Base-by-base conservation (phyloP, 2,113 vertebrate species). In the Triplophysa dalaica region DNA sequence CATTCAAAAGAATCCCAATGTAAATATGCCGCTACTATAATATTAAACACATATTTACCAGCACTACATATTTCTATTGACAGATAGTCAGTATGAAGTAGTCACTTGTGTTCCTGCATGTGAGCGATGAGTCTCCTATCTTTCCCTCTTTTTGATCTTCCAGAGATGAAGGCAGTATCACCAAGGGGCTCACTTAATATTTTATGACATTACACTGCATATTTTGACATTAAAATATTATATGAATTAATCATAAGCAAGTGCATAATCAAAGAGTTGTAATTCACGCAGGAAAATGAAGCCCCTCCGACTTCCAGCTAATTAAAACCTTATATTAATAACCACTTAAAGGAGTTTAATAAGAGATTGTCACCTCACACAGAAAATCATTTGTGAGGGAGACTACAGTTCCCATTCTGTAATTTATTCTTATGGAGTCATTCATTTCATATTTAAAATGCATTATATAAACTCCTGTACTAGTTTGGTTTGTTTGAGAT, bases 221-320 rank as follows among this genome's bases (percentile, higher is more conserved):
- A 85, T 90, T 89, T 91, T 90, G 85, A 87, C 88, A 88, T 84
- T 90, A 85, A 88, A 89, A 89, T 88, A 85, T 83, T 79, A 81
- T 68, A 79, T 91, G 85, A 92, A 91, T 92, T 90, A 91, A 91
- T 91, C 85, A 92, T 91, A 83, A 88, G 85, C 65, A 78, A 45
- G 78, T 87, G 89, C 85, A 89, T 89, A 89, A 90, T 90, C 87
- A 88, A 88, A 86, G 76, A 72, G 81, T 89, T 22, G 85, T 84
- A 91, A 87, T 88, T 84, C 81, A 85, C 81, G 79, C 86, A 82
- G 80, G 75, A 62, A 33, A 58, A 58, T 1, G 54, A 58, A 8
- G 6, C 54, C 54, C 2, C 54, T 58, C 33, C 33, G 33, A 38
- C 33, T 38, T 38, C 7, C 33, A 38, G 33, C 5, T 38, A 38